Conservation (phyloP, 2,113 vertebrate species). For the Nycticryphes semicollaris region DNA sequence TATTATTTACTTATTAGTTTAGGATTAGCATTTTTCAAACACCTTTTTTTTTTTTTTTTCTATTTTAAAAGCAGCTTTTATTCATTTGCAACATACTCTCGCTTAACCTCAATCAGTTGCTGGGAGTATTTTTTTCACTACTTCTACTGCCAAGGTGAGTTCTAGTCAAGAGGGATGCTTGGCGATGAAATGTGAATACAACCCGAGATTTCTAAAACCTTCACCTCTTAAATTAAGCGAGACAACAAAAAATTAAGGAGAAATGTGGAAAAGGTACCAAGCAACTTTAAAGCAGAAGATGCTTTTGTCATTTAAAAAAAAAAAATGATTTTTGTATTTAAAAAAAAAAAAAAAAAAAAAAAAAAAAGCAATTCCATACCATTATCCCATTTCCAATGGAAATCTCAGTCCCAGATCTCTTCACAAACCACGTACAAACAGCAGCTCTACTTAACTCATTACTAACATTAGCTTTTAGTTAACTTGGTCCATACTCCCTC, state of each 20-base stretch:
- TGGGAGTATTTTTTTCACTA: not conserved
- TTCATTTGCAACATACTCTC: not conserved
- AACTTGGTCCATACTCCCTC: not conserved
- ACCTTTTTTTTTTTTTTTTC: not conserved
- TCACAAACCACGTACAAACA: not conserved
- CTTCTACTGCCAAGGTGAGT: not conserved
- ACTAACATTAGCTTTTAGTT: not conserved
- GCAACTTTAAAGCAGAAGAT: not conserved
- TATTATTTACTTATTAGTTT: not conserved
- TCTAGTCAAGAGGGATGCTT: not conserved
- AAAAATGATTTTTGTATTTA: no score
- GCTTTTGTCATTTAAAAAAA: not conserved
- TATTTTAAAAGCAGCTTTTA: not conserved
- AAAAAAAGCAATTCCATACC: not conserved
- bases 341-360: not conserved
- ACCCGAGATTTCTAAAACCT: not conserved
- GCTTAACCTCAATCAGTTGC: not conserved
- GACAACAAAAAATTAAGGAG: not conserved
- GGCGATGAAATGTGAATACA: not conserved
- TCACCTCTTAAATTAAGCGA: not conserved
- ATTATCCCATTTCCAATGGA: not conserved
- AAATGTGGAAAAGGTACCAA: not conserved
- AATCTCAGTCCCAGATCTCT: not conserved
- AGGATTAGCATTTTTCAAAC: not conserved
- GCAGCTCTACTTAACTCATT: not conserved